phyloP scores from a whole-genome alignment of 1,140 invertebrate genomes.

The Plodia interpunctella region DNA sequence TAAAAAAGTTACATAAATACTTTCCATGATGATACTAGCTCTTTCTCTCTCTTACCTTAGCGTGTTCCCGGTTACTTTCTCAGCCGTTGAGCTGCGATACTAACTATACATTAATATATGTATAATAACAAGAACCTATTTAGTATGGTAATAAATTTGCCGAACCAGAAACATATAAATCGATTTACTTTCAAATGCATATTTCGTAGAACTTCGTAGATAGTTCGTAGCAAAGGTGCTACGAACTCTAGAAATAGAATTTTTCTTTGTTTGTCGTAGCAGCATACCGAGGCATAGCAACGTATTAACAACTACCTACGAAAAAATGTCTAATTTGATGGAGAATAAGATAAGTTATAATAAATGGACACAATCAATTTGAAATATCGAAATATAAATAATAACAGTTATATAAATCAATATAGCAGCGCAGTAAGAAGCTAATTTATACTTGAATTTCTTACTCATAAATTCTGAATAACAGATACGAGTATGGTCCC shows the following conservation, averaged over 20 bases:
- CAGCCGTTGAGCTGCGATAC: too few species aligned
- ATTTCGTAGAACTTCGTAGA: neutral
- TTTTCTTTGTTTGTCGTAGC: too few species aligned
- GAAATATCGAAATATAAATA: conserved; percentile 1
- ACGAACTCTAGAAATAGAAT: too few species aligned
- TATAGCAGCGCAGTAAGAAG: neutral
- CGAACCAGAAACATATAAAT: too few species aligned
- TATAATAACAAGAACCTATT: too few species aligned
- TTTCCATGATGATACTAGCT: too few species aligned
- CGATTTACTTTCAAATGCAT: neutral
- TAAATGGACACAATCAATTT: conserved; percentile 6
- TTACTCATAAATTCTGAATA: conserved; percentile 10
- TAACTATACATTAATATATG: too few species aligned
- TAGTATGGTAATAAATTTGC: too few species aligned
- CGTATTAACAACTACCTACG: too few species aligned
- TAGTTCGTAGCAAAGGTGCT: neutral
- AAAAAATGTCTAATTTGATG: neutral
- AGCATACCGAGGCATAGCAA: neutral
- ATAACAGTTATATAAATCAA: conserved; percentile 10
- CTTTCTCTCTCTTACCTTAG: too few species aligned
- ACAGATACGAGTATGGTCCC: conserved; percentile 4
- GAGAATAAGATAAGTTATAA: neutral
- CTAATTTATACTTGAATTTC: conserved; percentile 8
- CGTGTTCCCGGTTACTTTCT: too few species aligned
- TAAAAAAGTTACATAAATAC: too few species aligned